Percentiles rank a stretch among this genome's conserved stretches.
phyloP scores from a whole-genome alignment of 2,797 vertebrate genomes.

The Discoglossus pictus region DNA sequence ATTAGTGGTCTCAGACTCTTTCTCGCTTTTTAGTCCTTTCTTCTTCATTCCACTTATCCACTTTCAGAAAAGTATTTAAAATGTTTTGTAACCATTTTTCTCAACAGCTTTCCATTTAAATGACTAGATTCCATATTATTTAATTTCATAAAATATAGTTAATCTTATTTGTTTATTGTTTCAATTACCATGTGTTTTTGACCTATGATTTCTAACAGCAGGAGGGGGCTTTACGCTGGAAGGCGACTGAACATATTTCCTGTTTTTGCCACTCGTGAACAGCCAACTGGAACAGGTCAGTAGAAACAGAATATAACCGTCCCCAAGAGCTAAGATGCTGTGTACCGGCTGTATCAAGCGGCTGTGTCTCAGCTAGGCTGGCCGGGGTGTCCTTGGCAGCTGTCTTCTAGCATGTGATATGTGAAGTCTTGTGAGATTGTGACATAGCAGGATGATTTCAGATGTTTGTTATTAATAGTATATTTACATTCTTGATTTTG shows the following conservation, averaged over 20 bases:
- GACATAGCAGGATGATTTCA: not conserved
- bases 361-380: not conserved
- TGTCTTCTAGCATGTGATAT: not conserved
- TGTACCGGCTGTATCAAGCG: slow-evolving; percentile 14
- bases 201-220: slow-evolving; percentile 60
- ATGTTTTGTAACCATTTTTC: too few species aligned
- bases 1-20: too few species aligned
- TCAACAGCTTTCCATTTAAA: too few species aligned
- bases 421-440: not conserved
- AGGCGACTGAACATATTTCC: slow-evolving; percentile 87
- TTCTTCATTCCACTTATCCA: too few species aligned
- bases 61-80: too few species aligned
- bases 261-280: slow-evolving; percentile 56
- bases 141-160: too few species aligned
- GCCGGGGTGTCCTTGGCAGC: not conserved
- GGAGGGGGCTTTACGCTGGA: slow-evolving; percentile 65
- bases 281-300: slow-evolving; percentile 72
- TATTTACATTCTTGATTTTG: slow-evolving; percentile 1
- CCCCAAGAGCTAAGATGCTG: not conserved
- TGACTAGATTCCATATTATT: too few species aligned
- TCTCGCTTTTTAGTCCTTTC: too few species aligned
- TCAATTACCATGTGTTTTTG: too few species aligned
- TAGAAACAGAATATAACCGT: slow-evolving; percentile 52
- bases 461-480: not conserved
- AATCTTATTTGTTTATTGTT: too few species aligned